A percentile compares a stretch with the other conserved stretches of the same genome.
phyloP scores from a whole-genome alignment of 1,140 invertebrate species.

The Drosophila nigromelanica region DNA sequence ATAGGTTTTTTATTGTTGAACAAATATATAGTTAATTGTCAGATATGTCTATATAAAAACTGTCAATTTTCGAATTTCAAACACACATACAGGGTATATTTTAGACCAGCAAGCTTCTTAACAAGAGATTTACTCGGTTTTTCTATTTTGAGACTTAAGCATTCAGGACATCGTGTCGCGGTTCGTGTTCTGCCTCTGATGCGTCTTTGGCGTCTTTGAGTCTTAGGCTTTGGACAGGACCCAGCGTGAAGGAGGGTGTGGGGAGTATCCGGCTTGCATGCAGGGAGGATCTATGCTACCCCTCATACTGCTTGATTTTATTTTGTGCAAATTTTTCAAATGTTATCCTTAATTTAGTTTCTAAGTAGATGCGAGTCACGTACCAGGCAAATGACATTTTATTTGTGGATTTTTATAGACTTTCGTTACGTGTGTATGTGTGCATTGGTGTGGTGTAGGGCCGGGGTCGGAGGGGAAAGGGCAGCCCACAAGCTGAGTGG shows the following conservation, averaged over 20 bases:
- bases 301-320: slow-evolving; percentile 66
- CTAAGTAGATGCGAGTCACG: slow-evolving; percentile 80
- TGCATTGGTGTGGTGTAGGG: slow-evolving; percentile 2
- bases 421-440: slow-evolving; percentile 41
- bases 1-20: no score
- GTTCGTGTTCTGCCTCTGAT: slow-evolving; percentile 50
- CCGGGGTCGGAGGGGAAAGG: no score
- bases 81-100: not conserved
- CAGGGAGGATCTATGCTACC: slow-evolving; percentile 11
- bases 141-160: slow-evolving; percentile 60
- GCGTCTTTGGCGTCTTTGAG: slow-evolving; percentile 27
- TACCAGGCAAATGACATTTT: slow-evolving; percentile 81
- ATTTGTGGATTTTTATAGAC: slow-evolving; percentile 83
- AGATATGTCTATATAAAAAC: no score
- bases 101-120: not conserved
- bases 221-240: slow-evolving; percentile 9
- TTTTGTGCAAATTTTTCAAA: slow-evolving; percentile 83
- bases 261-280: not conserved
- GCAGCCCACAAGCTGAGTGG: slow-evolving; percentile 10
- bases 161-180: slow-evolving; percentile 77
- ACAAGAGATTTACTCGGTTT: not conserved
- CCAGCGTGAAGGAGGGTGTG: not conserved
- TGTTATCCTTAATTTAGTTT: slow-evolving; percentile 83
- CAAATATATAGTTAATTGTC: no score
- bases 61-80: no score